phyloP scores from a whole-genome alignment of 2,113 vertebrate genomes.

The Artemisiospiza belli region DNA sequence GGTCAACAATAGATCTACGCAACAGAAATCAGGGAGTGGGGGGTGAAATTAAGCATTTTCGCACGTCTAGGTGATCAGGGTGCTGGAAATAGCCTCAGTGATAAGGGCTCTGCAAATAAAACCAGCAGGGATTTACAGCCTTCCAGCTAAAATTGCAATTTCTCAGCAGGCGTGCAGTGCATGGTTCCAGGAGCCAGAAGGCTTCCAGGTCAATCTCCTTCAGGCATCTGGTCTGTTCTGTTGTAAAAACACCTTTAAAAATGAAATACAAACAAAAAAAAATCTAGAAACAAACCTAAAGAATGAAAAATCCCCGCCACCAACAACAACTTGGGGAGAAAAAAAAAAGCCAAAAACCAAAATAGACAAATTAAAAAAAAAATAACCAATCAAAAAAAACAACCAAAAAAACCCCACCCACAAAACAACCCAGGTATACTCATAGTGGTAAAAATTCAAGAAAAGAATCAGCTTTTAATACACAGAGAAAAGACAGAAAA shows the following conservation, averaged over 20 bases:
- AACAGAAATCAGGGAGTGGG: neutral
- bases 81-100: neutral
- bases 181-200: neutral
- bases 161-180: neutral
- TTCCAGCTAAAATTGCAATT: neutral
- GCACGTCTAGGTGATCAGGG: neutral
- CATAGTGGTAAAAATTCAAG: neutral
- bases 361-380: neutral
- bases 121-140: neutral
- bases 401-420: accelerated
- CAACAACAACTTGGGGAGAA: too few relatives aligned
- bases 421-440: accelerated
- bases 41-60: neutral
- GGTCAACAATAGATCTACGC: too few relatives aligned
- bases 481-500: neutral
- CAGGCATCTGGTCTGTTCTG: neutral
- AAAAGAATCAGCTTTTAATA: neutral
- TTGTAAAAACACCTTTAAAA: neutral
- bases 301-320: accelerated
- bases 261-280: neutral
- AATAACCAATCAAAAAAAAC: accelerated
- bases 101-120: neutral
- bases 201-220: neutral
- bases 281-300: neutral
- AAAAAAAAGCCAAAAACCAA: too few relatives aligned